Percentiles rank a stretch among this genome's conserved stretches.
Evolutionary conservation across 92 coral and sea anemone genomes (phyloP).

Genomic region (Heteractis magnifica): DNA sequence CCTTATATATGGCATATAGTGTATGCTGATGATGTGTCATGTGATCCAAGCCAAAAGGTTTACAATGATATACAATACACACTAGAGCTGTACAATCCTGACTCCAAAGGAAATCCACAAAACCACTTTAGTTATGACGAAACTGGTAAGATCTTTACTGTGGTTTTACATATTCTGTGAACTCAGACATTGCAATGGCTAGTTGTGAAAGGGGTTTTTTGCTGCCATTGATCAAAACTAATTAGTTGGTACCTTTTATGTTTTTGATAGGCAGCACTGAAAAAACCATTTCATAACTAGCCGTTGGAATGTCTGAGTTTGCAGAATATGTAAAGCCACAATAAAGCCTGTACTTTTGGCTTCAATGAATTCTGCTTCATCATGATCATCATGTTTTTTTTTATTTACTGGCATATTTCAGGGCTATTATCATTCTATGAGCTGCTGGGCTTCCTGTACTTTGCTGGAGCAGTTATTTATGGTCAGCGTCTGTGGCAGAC

Average conservation of each 20-base stretch:
- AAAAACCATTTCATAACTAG: no score
- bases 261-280: no score
- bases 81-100: constrained; percentile 78
- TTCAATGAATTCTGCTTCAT: neutral
- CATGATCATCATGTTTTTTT: neutral
- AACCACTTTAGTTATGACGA: constrained; percentile 90
- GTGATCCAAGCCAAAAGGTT: constrained; percentile 70
- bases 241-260: no score
- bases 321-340: no score
- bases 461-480: constrained; percentile 81
- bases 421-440: constrained; percentile 85
- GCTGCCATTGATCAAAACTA: no score
- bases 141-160: constrained; percentile 50
- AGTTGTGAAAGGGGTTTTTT: no score
- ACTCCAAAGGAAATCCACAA: constrained; percentile 70
- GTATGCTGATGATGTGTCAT: constrained; percentile 77
- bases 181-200: no score
- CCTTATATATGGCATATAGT: constrained; percentile 82
- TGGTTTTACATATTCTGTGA: no score
- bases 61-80: constrained; percentile 58
- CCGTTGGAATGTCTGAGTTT: no score
- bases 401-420: constrained; percentile 17
- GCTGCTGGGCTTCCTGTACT: constrained; percentile 77
- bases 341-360: no score
- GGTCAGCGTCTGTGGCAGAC: constrained; percentile 97